A percentile compares a stretch with the other conserved stretches of the same genome.
Conservation (phyloP, 2,888 invertebrate genomes). For the Spodoptera littoralis region DNA sequence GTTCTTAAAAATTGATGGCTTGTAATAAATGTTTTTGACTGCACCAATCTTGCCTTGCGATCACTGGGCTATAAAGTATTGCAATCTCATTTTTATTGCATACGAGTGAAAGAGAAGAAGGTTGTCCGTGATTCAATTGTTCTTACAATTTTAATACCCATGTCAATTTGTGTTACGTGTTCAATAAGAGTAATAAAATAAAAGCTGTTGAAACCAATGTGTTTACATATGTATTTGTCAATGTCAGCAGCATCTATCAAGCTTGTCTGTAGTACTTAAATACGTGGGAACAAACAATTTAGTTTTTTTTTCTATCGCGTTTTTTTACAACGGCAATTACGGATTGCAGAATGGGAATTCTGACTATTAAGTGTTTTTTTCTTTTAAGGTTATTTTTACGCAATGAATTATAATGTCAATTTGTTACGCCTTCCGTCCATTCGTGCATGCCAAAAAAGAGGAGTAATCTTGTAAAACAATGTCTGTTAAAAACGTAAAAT, state of each 20-base stretch:
- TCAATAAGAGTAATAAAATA: constrained; percentile 69
- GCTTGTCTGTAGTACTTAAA: constrained; percentile 39
- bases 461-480: not conserved
- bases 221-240: constrained; percentile 56
- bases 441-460: too few species aligned
- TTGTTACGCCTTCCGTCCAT: not conserved
- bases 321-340: constrained; percentile 14
- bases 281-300: constrained; percentile 22
- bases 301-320: not conserved
- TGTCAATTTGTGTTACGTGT: constrained; percentile 76
- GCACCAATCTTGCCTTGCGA: constrained; percentile 72
- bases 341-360: not conserved
- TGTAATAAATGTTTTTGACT: constrained; percentile 85
- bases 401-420: constrained; percentile 6
- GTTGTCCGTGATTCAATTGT: constrained; percentile 63
- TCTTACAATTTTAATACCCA: constrained; percentile 73
- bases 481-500: constrained; percentile 17
- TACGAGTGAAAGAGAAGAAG: constrained; percentile 61
- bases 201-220: constrained; percentile 66
- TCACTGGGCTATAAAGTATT: constrained; percentile 72
- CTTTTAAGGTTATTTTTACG: not conserved
- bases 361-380: not conserved
- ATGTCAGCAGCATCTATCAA: constrained; percentile 30
- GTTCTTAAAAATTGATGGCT: constrained; percentile 83
- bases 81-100: constrained; percentile 52